These are phyloP conservation scores for Ormyrus rosae DNA, from an alignment of 2,888 invertebrate species.

Conservation along the genomic window DNA sequence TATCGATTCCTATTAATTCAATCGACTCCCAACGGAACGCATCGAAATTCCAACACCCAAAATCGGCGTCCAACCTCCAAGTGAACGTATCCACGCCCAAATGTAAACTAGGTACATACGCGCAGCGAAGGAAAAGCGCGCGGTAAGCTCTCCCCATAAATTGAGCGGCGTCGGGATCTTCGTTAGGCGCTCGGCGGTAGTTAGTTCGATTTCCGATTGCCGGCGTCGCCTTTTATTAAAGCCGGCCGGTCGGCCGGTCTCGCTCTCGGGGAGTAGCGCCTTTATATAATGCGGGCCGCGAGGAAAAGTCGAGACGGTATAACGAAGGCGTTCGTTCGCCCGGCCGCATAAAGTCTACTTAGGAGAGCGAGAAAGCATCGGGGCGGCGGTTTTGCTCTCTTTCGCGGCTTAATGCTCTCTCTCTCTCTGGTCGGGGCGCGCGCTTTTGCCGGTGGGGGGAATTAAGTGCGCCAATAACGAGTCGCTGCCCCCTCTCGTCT, in stretches of 20 bases:
- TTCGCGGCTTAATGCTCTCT: too few species aligned
- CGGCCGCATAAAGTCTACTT: conserved; percentile 16
- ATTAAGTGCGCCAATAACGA: conserved; percentile 41
- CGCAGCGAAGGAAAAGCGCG: background rate
- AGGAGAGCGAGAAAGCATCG: conserved; percentile 3
- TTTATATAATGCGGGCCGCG: too few species aligned
- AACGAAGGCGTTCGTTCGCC: too few species aligned
- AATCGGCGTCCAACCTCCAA: background rate
- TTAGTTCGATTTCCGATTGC: conserved; percentile 35
- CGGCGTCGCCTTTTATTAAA: conserved; percentile 21
- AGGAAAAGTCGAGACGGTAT: too few species aligned
- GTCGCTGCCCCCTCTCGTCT: background rate
- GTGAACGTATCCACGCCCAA: background rate
- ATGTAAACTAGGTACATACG: background rate
- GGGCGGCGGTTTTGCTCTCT: too few species aligned
- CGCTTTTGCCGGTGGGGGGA: conserved; percentile 1
- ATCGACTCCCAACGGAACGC: background rate
- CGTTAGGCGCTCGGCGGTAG: conserved; percentile 13
- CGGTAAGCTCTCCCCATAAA: background rate
- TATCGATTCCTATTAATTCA: background rate
- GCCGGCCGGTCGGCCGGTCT: background rate
- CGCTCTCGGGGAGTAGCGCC: background rate
- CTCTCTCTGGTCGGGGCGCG: background rate
- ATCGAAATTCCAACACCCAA: background rate
- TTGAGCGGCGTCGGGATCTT: background rate